phyloP scores from a whole-genome alignment of 30 jellyfish, hydroid and myxozoan species.

The Cassiopea xamachana region DNA sequence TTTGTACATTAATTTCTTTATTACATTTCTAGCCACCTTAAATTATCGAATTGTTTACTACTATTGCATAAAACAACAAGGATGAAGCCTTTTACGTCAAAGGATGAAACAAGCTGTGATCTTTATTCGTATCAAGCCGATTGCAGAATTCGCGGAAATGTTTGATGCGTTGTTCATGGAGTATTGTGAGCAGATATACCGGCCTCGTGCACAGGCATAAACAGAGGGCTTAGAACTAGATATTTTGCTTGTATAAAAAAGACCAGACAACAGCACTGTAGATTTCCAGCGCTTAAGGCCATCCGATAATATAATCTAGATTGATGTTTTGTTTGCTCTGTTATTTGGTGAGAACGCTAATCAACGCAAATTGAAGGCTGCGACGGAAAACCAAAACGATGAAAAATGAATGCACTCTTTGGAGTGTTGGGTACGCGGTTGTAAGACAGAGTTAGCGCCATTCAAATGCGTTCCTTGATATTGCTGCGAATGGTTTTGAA shows the following conservation, averaged over 20 bases:
- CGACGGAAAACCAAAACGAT: constrained; percentile 38
- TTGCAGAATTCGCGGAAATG: constrained; percentile 19
- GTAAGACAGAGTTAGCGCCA: constrained; percentile 1
- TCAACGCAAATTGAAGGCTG: constrained; percentile 24
- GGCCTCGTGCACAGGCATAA: constrained; percentile 54
- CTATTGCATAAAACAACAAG: not conserved
- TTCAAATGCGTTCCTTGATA: constrained; percentile 16
- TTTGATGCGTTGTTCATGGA: constrained; percentile 39
- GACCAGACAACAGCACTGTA: constrained; percentile 29
- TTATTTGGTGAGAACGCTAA: constrained; percentile 20
- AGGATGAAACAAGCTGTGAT: constrained; percentile 31
- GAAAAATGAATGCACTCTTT: constrained; percentile 1
- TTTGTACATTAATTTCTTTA: no score
- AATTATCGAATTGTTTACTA: no score
- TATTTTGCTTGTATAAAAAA: constrained; percentile 8
- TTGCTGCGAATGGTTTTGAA: not conserved
- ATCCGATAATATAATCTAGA: constrained; percentile 11
- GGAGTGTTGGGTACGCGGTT: constrained; percentile 46
- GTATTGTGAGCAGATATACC: constrained; percentile 13
- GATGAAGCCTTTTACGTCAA: constrained; percentile 7
- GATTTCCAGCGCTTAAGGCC: constrained; percentile 5
- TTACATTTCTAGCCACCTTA: no score
- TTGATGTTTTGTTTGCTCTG: constrained; percentile 7
- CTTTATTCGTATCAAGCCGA: constrained; percentile 25
- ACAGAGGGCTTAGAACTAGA: constrained; percentile 27